Evolutionary conservation across 1,140 invertebrate genomes (phyloP).

Genomic region (Caenorhabditis elegans): DNA sequence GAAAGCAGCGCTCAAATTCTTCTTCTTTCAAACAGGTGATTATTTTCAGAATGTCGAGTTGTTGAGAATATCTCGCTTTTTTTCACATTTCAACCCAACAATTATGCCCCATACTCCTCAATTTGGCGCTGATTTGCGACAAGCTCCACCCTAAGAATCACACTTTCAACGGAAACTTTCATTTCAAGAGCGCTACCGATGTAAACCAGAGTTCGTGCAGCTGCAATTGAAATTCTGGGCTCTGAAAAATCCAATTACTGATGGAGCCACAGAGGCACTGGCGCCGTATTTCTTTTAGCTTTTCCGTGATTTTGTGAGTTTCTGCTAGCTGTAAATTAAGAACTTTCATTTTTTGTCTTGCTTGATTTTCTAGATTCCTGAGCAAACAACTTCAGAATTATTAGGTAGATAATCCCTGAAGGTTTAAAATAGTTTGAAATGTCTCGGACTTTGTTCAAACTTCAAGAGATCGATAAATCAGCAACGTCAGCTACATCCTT

Average conservation of each 20-base stretch:
- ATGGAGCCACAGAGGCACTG: not conserved
- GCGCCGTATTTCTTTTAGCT: not conserved
- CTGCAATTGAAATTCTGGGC: not conserved
- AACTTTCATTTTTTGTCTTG: too few species aligned
- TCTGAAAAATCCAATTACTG: conserved; percentile 24
- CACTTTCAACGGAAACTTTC: not conserved
- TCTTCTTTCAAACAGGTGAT: not conserved
- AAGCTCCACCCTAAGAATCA: not conserved
- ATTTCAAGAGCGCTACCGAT: not conserved
- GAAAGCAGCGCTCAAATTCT: not conserved
- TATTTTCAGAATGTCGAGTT: too few species aligned
- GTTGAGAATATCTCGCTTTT: too few species aligned
- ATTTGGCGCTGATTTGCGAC: not conserved
- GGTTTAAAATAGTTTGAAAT: too few species aligned
- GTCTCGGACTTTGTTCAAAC: too few species aligned
- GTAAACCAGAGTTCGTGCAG: conserved; percentile 23
- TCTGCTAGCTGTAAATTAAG: too few species aligned
- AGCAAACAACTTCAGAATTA: too few species aligned
- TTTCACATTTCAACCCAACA: not conserved
- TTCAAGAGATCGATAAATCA: too few species aligned
- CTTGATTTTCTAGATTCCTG: too few species aligned
- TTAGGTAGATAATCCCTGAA: too few species aligned
- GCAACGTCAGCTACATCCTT: too few species aligned
- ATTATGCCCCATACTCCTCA: not conserved
- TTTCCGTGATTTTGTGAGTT: not conserved